A percentile compares a stretch with the other conserved stretches of the same genome.
Conservation (phyloP, 2,113 vertebrate genomes). For the Passer montanus region DNA sequence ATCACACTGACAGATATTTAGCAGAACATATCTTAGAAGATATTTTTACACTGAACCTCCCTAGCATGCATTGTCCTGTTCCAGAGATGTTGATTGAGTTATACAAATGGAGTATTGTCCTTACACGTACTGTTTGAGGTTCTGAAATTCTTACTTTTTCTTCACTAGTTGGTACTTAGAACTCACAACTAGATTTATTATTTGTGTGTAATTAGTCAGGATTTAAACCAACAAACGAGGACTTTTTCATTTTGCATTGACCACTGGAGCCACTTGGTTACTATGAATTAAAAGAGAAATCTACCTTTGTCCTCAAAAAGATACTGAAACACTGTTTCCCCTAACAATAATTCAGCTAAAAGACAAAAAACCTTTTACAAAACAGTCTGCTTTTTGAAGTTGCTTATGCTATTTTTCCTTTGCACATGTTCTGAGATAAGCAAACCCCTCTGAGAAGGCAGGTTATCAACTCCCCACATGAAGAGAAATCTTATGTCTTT, state of each 20-base stretch:
- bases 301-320: not conserved
- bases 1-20: not conserved
- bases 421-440: not conserved
- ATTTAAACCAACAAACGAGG: accelerated
- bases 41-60: not conserved
- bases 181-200: not conserved
- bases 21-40: not conserved
- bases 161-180: not conserved
- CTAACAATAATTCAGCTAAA: not conserved
- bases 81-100: not conserved
- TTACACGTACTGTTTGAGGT: not conserved
- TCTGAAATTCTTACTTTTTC: not conserved
- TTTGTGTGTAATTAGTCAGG: not conserved
- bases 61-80: not conserved
- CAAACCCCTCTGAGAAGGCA: not conserved
- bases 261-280: not conserved
- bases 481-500: not conserved
- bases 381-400: not conserved
- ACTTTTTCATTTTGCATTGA: not conserved
- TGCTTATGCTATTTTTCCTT: not conserved
- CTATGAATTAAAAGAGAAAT: not conserved
- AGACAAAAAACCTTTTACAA: not conserved
- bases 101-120: not conserved
- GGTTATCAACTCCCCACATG: not conserved
- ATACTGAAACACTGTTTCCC: not conserved